Base-by-base conservation (phyloP, 2,113 vertebrate species). In the Apteryx mantelli region DNA sequence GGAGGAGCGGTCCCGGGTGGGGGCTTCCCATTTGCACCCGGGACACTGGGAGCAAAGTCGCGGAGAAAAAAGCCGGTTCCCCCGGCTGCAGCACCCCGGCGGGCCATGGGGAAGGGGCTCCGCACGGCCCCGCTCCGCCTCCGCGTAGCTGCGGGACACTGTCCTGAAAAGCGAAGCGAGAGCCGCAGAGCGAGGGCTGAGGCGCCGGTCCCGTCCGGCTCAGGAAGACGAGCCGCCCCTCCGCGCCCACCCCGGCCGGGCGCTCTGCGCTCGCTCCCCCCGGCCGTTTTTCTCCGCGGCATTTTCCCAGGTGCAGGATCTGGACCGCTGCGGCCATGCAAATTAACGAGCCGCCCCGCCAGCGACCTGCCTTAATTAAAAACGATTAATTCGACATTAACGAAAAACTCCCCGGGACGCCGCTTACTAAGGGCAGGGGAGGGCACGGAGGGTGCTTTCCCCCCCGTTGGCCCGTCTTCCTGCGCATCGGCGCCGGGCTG, bases 331-430 rank as follows among this genome's bases (percentile, higher is more conserved):
- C 25, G 7, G 20, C 77, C 84, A 56, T 73, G 44, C 42, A 25
- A 8, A n/a, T 56, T 64, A 91, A 84, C 25, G 18, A 88, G 32
- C 30, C 24, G 12, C 21, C 36, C 18, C 28, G 17, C 26, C 30
- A 58, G 56, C 46, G 7, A 22, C 11, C 20, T 13, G 58, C 18
- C 25, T 88, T 86, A 89, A 94, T 96, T 91, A 94, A 74, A 25
- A 86, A 78, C 55, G 58, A 74, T 77, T 92, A 96, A 95, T 92
- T 97, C 36, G 11, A 44, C 24, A 28, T 70, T 70, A 97, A 97
- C 95, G 95, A 96, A 96, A 97, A 95, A 14, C 63, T 92, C 76
- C 32, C 16, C 32, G 12, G 53, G 64, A 77, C 6, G 21, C 21
- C 4, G n/a, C 64, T 83, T n/a, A n/a, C 28, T 44, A 25, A 34